Evolutionary conservation across 2,113 vertebrate genomes (phyloP), one percentile per base, ranked within the genome.

Genomic region (Oncorhynchus clarkii): DNA sequence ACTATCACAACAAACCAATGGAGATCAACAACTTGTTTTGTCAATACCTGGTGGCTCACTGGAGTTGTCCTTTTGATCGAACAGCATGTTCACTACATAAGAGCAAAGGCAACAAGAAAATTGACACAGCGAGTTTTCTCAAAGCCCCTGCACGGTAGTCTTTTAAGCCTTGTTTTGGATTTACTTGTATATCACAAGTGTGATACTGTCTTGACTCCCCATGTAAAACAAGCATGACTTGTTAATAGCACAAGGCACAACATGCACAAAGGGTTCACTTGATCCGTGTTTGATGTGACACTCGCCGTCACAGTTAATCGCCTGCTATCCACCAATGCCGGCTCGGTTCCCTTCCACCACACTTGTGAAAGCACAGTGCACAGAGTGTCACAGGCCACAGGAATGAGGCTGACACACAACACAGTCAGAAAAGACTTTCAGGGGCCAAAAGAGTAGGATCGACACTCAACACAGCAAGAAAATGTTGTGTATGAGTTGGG

Each of bases 241-340:
- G 68, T 80, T 72, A 79, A 80, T 62, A 27, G 34, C 80, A 60
- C 7, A 5, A n/a, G 5, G 75, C 78, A 80, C 54, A 26, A 67
- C 74, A 66, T 68, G 76, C 79, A 72, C 78, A 69, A 12, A 51
- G 68, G 71, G 71, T 74, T 73, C 64, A 39, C 9, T 6, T 60
- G 70, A 71, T 78, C 57, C 75, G 48, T 78, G 78, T 80, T 82
- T 76, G 77, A 85, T 85, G 73, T 78, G 73, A 80, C 83, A 80
- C 59, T 66, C 18, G 51, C 72, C 78, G 78, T 80, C 78, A 78
- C 49, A n/a, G 60, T 76, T 76, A 54, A 85, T 85, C 73, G 71
- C 24, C 8, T 24, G 9, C 22, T 13, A 1, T 0, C 29, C 62
- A 64, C 34, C 57, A 22, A 22, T 78, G 34, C 29, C 26, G 65